A percentile compares a stretch with the other conserved stretches of the same genome.
Evolutionary conservation across 2,113 vertebrate species (phyloP).

Genomic region (Tragelaphus strepsiceros): DNA sequence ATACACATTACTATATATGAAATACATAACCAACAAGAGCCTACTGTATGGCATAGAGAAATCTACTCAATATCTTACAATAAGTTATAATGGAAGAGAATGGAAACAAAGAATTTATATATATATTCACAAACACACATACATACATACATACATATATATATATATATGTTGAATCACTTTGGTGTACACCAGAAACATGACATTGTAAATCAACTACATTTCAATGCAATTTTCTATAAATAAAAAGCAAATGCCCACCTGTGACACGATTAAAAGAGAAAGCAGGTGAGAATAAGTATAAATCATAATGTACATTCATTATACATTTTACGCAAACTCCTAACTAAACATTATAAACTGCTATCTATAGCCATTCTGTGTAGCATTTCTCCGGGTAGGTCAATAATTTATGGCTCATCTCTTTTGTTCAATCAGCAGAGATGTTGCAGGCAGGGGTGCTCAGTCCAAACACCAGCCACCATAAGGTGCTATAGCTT

Average conservation of each 20-base stretch:
- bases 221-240: not conserved
- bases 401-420: not conserved
- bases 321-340: not conserved
- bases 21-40: not conserved
- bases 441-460: not conserved
- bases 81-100: not conserved
- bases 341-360: not conserved
- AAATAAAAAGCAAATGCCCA: not conserved
- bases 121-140: not conserved
- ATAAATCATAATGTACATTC: not conserved
- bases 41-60: not conserved
- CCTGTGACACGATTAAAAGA: not conserved
- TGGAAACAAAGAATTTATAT: not conserved
- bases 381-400: not conserved
- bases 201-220: not conserved
- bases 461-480: not conserved
- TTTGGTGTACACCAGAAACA: not conserved
- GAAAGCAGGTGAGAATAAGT: not conserved
- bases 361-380: not conserved
- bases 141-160: not conserved
- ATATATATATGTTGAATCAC: not conserved
- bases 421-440: not conserved
- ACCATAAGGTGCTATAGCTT: fast-evolving
- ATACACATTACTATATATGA: not conserved
- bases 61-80: not conserved